These are phyloP conservation scores for Margarornis squamiger DNA, from an alignment of 2,797 vertebrate genomes.

Conservation along the genomic window DNA sequence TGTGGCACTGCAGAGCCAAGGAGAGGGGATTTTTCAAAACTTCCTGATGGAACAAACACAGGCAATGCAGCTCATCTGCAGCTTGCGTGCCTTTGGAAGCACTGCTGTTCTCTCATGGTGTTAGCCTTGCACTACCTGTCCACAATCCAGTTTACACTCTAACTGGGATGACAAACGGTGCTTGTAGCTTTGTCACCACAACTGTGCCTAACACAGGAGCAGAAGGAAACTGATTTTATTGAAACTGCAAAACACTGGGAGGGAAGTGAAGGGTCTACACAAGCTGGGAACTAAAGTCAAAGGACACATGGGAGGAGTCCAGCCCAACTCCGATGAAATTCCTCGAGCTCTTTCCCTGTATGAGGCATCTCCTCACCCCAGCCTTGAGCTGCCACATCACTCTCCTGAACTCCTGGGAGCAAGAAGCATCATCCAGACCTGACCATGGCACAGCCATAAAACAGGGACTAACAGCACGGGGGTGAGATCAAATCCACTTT, in stretches of 20 bases:
- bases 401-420: neutral
- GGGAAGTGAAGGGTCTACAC: neutral
- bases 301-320: neutral
- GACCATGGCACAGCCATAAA: neutral
- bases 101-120: fast-evolving
- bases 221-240: neutral
- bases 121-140: neutral
- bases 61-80: neutral
- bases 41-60: neutral
- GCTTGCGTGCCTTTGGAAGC: neutral
- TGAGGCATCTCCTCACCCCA: neutral
- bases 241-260: neutral
- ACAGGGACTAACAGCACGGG: neutral
- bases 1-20: conserved; percentile 19
- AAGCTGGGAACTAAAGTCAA: neutral
- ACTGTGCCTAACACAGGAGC: neutral
- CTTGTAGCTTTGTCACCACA: neutral
- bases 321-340: neutral
- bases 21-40: conserved; percentile 25
- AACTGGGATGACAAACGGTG: neutral
- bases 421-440: neutral
- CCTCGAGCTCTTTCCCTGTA: fast-evolving
- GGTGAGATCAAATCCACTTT: neutral
- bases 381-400: neutral
- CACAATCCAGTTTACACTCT: neutral